Conservation (phyloP, 2,888 invertebrate species). For the Drosophila flavopinicola region DNA sequence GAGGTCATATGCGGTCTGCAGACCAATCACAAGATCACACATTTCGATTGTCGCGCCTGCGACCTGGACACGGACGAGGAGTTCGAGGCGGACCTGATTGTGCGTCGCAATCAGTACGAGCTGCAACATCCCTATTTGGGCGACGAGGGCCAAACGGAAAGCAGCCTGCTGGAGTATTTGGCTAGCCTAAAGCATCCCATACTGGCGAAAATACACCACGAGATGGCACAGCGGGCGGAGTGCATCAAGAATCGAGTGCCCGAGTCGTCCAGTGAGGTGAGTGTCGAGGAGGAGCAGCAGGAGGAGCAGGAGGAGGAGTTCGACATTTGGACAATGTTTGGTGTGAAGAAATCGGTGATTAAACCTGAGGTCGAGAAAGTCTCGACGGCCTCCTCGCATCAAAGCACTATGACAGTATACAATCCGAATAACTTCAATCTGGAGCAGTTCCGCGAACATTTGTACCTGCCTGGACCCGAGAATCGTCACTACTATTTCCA, state of each 20-base stretch:
- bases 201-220: constrained; percentile 11
- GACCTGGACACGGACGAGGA: constrained; percentile 66
- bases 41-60: constrained; percentile 71
- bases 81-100: constrained; percentile 67
- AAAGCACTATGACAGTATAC: constrained; percentile 18
- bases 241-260: constrained; percentile 31
- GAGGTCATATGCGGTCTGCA: constrained; percentile 62
- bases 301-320: constrained; percentile 45
- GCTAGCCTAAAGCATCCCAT: constrained; percentile 60
- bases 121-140: constrained; percentile 54
- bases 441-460: constrained; percentile 62
- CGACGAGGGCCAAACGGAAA: constrained; percentile 52
- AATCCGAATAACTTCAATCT: constrained; percentile 61
- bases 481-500: constrained; percentile 62
- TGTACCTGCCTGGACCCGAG: constrained; percentile 59
- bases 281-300: constrained; percentile 14
- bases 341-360: not conserved
- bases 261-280: not conserved
- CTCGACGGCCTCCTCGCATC: not conserved
- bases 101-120: constrained; percentile 72
- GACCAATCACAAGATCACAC: constrained; percentile 54
- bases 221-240: constrained; percentile 10
- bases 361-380: accelerated
- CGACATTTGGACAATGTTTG: constrained; percentile 56
- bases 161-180: constrained; percentile 57